Base-by-base conservation (phyloP, 2,797 vertebrate genomes). In the Tadarida brasiliensis region DNA sequence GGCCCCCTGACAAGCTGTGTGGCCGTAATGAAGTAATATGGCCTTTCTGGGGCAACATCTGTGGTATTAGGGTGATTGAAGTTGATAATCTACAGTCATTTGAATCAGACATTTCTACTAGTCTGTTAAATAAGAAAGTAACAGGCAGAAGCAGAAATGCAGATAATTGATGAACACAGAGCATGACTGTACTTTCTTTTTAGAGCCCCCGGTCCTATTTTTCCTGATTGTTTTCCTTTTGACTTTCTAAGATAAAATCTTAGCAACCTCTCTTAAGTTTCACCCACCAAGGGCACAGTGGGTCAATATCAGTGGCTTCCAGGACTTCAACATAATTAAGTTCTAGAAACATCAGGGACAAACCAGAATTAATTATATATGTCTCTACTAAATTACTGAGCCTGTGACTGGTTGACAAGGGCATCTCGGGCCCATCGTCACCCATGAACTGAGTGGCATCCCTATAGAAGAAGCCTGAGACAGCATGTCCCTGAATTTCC, bases 291-390 rank as follows among this genome's bases (percentile, higher is more conserved):
- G 10, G 17, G 11, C 70, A 78, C 30, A n/a, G 6, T 87, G 35
- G 63, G 67, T 96, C 71, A 84, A 7, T 86, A 91, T 82, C 85
- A 92, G 47, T 85, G 59, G 30, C 92, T 82, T 84, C 28, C 2
- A 97, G 39, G 91, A 91, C 39, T 71, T 96, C 73, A 84, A 90
- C 77, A 81, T 92, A 56, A 94, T 96, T 95, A 89, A 73, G 49
- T 76, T 87, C 54, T 59, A 87, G 67, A 90, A 90, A 49, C 67
- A 78, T 85, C 59, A 77, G 57, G 54, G 91, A 80, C 24, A 91
- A 74, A 84, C 26, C 10, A 83, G 56, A 90, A 91, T 94, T 96
- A 96, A 81, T 88, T 94, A 67, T 83, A 82, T 84, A 59, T 87
- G 44, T 76, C 24, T 92, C 44, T 95, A 77, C 63, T 78, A 96